phyloP scores from a whole-genome alignment of 1,140 invertebrate genomes.

The Nasonia giraulti region DNA sequence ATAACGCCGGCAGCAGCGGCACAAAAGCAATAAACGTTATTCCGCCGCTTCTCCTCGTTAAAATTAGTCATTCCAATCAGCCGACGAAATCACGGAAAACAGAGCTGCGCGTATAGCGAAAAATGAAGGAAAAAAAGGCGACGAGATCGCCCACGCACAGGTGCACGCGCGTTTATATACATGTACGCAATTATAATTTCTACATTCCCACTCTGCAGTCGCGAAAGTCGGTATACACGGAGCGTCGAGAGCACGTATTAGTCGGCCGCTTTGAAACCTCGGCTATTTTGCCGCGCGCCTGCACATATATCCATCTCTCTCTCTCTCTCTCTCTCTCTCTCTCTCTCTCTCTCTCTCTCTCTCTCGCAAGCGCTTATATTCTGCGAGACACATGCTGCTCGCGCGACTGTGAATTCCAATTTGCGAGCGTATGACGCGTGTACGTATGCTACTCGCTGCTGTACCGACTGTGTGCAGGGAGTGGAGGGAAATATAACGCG shows the following conservation, averaged over 20 bases:
- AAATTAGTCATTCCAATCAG: neutral
- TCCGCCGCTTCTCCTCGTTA: neutral
- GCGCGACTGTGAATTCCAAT: conserved; percentile 42
- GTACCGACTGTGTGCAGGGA: no score
- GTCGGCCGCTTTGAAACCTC: neutral
- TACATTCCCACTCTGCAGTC: no score
- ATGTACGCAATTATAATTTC: no score
- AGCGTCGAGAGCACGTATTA: no score
- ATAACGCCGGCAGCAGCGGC: no score
- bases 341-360: neutral
- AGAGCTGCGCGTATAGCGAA: no score
- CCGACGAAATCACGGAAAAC: neutral
- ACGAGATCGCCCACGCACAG: neutral
- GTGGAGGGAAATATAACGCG: neutral
- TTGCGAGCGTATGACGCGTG: conserved; percentile 38
- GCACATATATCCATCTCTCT: neutral
- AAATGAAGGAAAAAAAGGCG: neutral
- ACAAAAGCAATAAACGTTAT: no score
- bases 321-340: neutral
- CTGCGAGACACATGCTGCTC: conserved; percentile 3
- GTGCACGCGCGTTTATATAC: neutral
- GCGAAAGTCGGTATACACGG: no score
- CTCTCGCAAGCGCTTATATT: conserved; percentile 27
- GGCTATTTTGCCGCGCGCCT: neutral
- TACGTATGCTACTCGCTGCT: conserved; percentile 17